Evolutionary conservation across 1,140 invertebrate species (phyloP).

Genomic region (Drosophila paulistorum): DNA sequence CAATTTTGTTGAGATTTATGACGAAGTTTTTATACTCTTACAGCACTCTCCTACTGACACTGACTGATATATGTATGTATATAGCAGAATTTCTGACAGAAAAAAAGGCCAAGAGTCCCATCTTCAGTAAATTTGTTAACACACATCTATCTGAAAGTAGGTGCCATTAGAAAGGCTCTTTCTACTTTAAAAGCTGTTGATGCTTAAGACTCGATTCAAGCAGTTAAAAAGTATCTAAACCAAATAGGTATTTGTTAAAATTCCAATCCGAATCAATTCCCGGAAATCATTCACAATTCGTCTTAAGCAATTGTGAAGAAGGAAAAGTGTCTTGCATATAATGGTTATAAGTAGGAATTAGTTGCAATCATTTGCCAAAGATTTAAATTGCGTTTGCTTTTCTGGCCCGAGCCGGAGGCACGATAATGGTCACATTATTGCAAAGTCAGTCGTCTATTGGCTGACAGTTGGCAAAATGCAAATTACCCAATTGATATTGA

Average conservation of each 20-base stretch:
- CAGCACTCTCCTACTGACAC: no score
- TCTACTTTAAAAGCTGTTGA: no score
- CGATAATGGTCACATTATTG: slow-evolving; percentile 70
- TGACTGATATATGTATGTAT: no score
- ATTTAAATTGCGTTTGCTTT: slow-evolving; percentile 22
- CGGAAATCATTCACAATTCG: slow-evolving; percentile 60
- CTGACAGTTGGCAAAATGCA: slow-evolving; percentile 61
- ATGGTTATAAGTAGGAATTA: slow-evolving; percentile 62
- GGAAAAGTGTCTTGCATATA: slow-evolving; percentile 45
- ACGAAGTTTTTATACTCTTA: slow-evolving; percentile 12
- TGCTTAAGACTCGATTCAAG: no score
- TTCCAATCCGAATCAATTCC: slow-evolving; percentile 59
- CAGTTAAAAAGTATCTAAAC: no score
- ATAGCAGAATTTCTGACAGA: no score
- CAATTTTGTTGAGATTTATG: not conserved
- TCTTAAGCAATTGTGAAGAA: slow-evolving; percentile 40
- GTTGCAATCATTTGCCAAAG: slow-evolving; percentile 32
- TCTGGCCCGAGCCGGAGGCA: slow-evolving; percentile 20
- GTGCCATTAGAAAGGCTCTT: no score
- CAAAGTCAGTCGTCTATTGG: slow-evolving; percentile 24
- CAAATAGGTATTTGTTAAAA: not conserved
- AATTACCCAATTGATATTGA: slow-evolving; percentile 80
- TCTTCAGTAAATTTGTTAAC: no score
- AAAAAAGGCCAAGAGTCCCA: no score
- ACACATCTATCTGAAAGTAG: no score